These are phyloP conservation scores for Polypterus bichir DNA, from an alignment of 2,113 vertebrate genomes.

Conservation along the genomic window DNA sequence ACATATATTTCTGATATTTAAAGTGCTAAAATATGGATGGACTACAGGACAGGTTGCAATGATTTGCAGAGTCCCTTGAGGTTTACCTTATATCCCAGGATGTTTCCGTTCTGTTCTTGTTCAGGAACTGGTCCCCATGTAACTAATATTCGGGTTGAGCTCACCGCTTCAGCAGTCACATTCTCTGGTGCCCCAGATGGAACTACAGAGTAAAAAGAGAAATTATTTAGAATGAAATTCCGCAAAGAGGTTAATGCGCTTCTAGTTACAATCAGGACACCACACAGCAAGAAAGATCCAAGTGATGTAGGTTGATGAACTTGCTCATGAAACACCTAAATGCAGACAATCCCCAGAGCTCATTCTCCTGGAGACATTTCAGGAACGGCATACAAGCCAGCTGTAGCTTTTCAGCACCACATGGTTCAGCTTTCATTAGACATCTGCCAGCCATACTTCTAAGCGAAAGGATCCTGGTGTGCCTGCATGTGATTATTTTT, in stretches of 20 bases:
- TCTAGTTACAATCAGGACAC: no score
- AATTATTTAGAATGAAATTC: conserved; percentile 9
- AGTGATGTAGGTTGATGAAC: no score
- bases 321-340: no score
- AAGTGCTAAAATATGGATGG: no score
- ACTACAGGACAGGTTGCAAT: no score
- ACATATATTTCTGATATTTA: no score
- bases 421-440: neutral
- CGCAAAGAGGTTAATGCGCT: neutral
- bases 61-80: no score
- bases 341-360: no score
- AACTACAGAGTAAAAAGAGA: conserved; percentile 45
- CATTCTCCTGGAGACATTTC: no score
- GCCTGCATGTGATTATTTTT: conserved; percentile 4
- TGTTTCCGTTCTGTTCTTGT: conserved; percentile 72
- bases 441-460: neutral
- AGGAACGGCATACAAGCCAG: neutral
- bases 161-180: conserved; percentile 75
- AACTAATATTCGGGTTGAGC: conserved; percentile 79
- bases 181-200: conserved; percentile 78
- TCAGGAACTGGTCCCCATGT: conserved; percentile 69
- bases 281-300: no score
- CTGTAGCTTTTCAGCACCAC: neutral
- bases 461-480: conserved; percentile 1
- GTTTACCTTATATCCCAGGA: conserved; percentile 83